Percentiles rank a stretch among this genome's conserved stretches.
Evolutionary conservation across 2,797 vertebrate species (phyloP).

Genomic region (Enteromius mattozi): DNA sequence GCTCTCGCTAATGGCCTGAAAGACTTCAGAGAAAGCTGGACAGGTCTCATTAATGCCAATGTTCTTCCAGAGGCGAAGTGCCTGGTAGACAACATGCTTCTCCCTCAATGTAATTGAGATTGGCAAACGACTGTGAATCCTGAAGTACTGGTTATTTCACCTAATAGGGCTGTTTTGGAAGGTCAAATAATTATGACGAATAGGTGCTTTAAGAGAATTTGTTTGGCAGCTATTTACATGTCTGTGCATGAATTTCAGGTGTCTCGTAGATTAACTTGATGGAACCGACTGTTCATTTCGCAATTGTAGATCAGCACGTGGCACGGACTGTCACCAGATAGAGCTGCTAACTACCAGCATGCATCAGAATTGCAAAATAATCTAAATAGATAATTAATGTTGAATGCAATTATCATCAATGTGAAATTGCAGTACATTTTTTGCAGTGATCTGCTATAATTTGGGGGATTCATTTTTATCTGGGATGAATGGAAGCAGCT

Average conservation of each 20-base stretch:
- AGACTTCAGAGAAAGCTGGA: conserved; percentile 47
- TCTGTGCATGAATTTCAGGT: conserved; percentile 62
- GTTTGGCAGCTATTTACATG: conserved; percentile 62
- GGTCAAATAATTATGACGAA: conserved; percentile 58
- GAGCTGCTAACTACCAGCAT: conserved; percentile 65
- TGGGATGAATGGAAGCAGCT: conserved; percentile 65
- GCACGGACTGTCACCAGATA: conserved; percentile 37
- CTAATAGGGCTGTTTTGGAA: conserved; percentile 7
- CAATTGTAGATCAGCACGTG: conserved; percentile 3
- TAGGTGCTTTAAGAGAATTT: conserved; percentile 54
- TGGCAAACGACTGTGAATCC: conserved; percentile 58
- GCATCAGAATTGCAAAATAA: conserved; percentile 72
- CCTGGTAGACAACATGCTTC: conserved; percentile 46
- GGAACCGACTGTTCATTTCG: conserved; percentile 56
- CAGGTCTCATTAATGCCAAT: conserved; percentile 70
- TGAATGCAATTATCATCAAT: conserved; percentile 74
- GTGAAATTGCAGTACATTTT: conserved; percentile 66
- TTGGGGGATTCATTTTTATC: conserved; percentile 70
- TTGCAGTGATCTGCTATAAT: conserved; percentile 65
- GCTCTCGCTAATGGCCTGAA: conserved; percentile 66
- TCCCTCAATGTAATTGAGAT: conserved; percentile 62
- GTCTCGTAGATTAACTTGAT: conserved; percentile 66
- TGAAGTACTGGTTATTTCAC: conserved; percentile 1
- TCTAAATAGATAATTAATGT: conserved; percentile 74
- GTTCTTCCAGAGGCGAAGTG: conserved; percentile 67